Percentiles rank a stretch among this genome's conserved stretches.
These are phyloP conservation scores for Eurosta solidaginis DNA, from an alignment of 1,140 invertebrate species.

Conservation along the genomic window DNA sequence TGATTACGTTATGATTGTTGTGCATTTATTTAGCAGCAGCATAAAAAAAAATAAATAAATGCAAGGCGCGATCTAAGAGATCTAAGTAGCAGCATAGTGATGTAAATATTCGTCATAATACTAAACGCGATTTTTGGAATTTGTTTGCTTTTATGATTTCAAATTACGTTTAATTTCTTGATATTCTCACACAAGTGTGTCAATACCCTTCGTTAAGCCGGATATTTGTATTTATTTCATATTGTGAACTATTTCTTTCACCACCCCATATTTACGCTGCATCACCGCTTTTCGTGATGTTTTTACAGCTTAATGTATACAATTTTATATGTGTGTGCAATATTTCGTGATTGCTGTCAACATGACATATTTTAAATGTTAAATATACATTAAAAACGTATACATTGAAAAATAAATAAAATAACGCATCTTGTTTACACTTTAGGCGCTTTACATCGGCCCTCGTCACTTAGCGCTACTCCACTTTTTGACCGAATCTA, in stretches of 20 bases:
- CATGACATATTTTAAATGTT: constrained; percentile 19
- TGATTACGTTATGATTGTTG: too few species aligned
- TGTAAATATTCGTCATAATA: too few species aligned
- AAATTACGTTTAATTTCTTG: too few species aligned
- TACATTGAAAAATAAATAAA: not conserved
- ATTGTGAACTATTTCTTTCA: not conserved
- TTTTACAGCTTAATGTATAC: not conserved
- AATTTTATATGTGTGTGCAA: not conserved
- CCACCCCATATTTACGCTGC: not conserved
- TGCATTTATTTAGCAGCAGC: too few species aligned
- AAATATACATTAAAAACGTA: not conserved
- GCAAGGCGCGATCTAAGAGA: too few species aligned
- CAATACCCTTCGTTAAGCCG: too few species aligned
- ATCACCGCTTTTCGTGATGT: not conserved
- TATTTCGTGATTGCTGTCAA: constrained; percentile 27
- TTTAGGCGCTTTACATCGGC: not conserved
- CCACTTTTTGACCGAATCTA: not conserved
- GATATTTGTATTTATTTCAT: too few species aligned
- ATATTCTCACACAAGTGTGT: too few species aligned
- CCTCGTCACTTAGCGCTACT: constrained; percentile 1
- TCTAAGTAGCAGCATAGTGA: too few species aligned
- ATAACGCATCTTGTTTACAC: not conserved
- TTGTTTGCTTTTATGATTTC: too few species aligned
- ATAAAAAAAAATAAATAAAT: too few species aligned
- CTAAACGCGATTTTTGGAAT: too few species aligned